Evolutionary conservation across 1,140 invertebrate species (phyloP).

Genomic region (Stegodyphus dumicola): DNA sequence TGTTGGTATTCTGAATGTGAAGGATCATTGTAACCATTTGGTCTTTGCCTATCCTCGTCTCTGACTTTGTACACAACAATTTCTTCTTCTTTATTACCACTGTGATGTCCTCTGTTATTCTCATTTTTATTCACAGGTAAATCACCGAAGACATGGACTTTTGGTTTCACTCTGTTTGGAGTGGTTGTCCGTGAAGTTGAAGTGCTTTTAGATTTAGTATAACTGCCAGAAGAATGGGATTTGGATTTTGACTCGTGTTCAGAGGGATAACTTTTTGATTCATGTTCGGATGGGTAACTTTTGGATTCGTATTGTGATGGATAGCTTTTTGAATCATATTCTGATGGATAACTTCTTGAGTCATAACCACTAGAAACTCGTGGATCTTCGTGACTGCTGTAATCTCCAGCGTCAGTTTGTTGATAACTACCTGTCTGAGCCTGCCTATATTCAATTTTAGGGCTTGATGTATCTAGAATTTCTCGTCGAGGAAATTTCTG

Average conservation of each 20-base stretch:
- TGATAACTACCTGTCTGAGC: background rate
- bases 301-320: background rate
- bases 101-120: too few relatives aligned
- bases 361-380: background rate
- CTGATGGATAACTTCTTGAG: background rate
- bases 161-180: background rate
- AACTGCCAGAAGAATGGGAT: slow-evolving; percentile 1
- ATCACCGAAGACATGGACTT: background rate
- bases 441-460: background rate
- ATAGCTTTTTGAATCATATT: background rate
- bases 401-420: background rate
- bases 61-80: background rate
- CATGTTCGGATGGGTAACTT: slow-evolving; percentile 1
- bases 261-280: background rate
- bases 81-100: background rate
- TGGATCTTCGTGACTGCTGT: background rate
- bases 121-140: too few relatives aligned
- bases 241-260: background rate
- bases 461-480: background rate
- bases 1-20: too few relatives aligned
- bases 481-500: background rate
- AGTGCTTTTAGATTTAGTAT: slow-evolving; percentile 32
- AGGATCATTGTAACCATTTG: too few relatives aligned
- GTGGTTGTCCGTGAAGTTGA: slow-evolving; percentile 1
- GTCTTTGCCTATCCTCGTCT: too few relatives aligned